These are phyloP conservation scores for Trematocara macrostoma DNA, from an alignment of 2,113 vertebrate genomes.

Conservation along the genomic window DNA sequence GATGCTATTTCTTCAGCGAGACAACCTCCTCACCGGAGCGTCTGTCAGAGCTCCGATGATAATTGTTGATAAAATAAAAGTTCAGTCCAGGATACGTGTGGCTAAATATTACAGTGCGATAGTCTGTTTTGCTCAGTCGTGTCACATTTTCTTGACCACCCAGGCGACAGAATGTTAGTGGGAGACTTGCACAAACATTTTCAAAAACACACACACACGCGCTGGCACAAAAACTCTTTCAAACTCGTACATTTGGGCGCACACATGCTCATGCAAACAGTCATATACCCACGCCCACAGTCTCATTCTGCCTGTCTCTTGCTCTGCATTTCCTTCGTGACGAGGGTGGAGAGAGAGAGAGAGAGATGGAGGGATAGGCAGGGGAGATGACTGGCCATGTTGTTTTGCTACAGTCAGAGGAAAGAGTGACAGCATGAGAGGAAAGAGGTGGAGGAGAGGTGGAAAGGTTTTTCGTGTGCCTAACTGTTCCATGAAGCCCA, in stretches of 20 bases:
- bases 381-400: conserved; percentile 50
- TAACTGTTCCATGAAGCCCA: conserved; percentile 48
- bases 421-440: conserved; percentile 59
- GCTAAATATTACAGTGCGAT: conserved; percentile 9
- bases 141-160: conserved; percentile 50
- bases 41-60: not conserved
- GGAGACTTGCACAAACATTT: conserved; percentile 54
- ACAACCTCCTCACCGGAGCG: not conserved
- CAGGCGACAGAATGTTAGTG: conserved; percentile 61
- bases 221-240: conserved; percentile 21
- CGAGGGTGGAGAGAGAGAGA: conserved; percentile 26
- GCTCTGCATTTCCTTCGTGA: conserved; percentile 26
- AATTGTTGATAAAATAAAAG: conserved; percentile 21
- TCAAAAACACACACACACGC: conserved; percentile 7
- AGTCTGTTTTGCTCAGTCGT: conserved; percentile 22
- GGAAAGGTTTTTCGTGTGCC: conserved; percentile 30
- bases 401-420: conserved; percentile 54
- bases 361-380: conserved; percentile 30
- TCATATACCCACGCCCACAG: conserved; percentile 39
- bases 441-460: conserved; percentile 59
- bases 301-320: conserved; percentile 29
- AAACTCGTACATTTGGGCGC: conserved; percentile 39
- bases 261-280: conserved; percentile 35
- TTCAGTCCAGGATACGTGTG: conserved; percentile 9
- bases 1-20: not conserved